Evolutionary conservation across 2,113 vertebrate species (phyloP).

Genomic region (Steatornis caripensis): DNA sequence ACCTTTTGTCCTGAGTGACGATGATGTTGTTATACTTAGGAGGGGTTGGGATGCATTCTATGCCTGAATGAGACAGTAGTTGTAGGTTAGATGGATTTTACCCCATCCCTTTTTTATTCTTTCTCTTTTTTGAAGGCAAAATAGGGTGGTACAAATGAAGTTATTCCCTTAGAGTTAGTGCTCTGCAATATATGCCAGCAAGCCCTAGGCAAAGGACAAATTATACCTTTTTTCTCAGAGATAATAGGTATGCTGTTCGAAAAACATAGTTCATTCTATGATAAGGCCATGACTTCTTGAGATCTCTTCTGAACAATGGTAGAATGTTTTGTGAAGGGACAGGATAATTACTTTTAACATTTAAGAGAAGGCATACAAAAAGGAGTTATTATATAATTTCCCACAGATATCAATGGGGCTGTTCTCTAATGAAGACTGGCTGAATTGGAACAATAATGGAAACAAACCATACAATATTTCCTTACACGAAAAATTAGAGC

Average conservation of each 20-base stretch:
- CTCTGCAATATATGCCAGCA: neutral
- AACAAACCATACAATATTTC: neutral
- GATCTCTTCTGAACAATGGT: neutral
- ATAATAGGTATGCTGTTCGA: neutral
- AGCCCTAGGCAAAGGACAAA: neutral
- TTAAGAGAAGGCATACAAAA: neutral
- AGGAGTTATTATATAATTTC: neutral
- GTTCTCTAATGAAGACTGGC: neutral
- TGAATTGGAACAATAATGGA: neutral
- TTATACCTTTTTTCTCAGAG: neutral
- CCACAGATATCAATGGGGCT: neutral
- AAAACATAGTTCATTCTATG: neutral
- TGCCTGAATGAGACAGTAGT: neutral
- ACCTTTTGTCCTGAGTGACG: neutral
- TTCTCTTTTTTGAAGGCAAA: neutral
- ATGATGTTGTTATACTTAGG: neutral
- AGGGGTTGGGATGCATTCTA: neutral
- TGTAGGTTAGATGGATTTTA: neutral
- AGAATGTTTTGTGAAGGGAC: neutral
- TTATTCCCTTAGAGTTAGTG: neutral
- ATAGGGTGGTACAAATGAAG: neutral
- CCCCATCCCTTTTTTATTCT: neutral
- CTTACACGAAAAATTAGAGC: neutral
- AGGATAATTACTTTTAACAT: conserved; percentile 6
- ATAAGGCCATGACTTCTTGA: neutral